Percentiles rank a stretch among this genome's conserved stretches.
Evolutionary conservation across 2,888 invertebrate genomes (phyloP).

Genomic region (Sabatieria punctata): DNA sequence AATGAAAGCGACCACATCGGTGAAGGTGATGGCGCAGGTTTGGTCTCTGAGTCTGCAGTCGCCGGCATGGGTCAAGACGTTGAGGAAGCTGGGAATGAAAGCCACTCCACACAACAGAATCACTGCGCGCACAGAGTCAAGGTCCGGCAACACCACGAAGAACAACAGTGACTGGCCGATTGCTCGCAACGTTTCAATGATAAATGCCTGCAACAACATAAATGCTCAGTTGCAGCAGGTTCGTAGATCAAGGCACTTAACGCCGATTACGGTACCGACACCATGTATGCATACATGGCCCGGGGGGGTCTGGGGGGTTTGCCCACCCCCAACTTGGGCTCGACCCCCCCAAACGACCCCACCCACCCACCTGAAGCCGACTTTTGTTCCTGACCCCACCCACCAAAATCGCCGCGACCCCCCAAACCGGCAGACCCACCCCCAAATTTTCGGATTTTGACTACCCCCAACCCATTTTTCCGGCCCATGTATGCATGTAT

Average conservation of each 20-base stretch:
- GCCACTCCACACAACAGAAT: conserved; percentile 86
- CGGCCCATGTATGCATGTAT: too few species aligned
- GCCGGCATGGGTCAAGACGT: neutral
- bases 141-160: conserved; percentile 65
- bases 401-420: too few species aligned
- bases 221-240: neutral
- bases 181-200: conserved; percentile 69
- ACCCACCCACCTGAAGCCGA: too few species aligned
- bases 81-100: conserved; percentile 55
- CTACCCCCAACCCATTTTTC: too few species aligned
- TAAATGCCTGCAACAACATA: conserved; percentile 39
- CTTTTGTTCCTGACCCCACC: too few species aligned
- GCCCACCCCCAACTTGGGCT: too few species aligned
- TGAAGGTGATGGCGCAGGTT: neutral
- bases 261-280: too few species aligned
- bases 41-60: neutral
- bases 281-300: neutral
- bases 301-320: too few species aligned
- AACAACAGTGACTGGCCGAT: conserved; percentile 64
- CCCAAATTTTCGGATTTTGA: too few species aligned
- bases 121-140: conserved; percentile 78
- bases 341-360: too few species aligned
- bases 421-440: too few species aligned
- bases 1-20: conserved; percentile 1
- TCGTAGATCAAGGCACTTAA: too few species aligned